A percentile compares a stretch with the other conserved stretches of the same genome.
These are phyloP conservation scores for Aspiorhynchus laticeps DNA, from an alignment of 2,113 vertebrate species.

Conservation along the genomic window DNA sequence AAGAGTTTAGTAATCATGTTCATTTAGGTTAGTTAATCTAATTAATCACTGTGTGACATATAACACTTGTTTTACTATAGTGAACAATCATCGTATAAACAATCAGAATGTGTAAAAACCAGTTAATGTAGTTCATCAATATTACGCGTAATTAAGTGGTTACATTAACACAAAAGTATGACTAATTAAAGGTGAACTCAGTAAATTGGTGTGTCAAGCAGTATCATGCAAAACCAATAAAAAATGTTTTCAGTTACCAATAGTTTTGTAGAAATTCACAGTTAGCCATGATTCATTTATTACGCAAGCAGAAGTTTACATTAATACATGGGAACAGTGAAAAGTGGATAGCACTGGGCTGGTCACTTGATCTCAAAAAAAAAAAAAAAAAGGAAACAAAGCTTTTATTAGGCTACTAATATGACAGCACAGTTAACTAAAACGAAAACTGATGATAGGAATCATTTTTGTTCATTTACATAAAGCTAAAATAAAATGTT, in stretches of 20 bases:
- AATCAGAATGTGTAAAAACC: neutral
- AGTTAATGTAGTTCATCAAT: neutral
- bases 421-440: neutral
- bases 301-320: neutral
- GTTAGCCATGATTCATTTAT: neutral
- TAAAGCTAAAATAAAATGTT: no score
- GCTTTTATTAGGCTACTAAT: neutral
- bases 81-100: neutral
- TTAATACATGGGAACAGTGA: neutral
- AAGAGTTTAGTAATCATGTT: neutral
- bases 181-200: neutral
- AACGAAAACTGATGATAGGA: no score
- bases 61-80: no score
- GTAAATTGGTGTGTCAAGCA: neutral
- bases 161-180: constrained; percentile 7
- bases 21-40: neutral
- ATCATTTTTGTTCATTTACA: no score
- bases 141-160: neutral
- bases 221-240: neutral
- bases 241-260: neutral
- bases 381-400: no score
- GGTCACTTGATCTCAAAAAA: neutral
- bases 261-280: neutral
- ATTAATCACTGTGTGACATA: neutral
- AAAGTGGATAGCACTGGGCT: neutral